A percentile compares a stretch with the other conserved stretches of the same genome.
Conservation (phyloP, 2,113 vertebrate species). For the Fregata magnificens region DNA sequence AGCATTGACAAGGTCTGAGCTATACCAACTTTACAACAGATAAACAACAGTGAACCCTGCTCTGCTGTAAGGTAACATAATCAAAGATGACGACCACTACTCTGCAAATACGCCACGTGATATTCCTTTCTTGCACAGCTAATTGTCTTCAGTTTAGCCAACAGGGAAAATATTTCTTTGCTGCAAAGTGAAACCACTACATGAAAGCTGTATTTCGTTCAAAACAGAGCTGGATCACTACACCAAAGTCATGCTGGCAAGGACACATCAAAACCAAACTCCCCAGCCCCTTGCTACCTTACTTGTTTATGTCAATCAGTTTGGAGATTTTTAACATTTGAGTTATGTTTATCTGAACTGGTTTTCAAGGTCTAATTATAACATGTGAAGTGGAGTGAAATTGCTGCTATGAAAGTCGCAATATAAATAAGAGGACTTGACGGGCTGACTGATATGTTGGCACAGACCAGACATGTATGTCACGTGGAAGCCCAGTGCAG, state of each 20-base stretch:
- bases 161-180: neutral
- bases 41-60: neutral
- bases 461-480: constrained; percentile 6
- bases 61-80: neutral
- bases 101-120: neutral
- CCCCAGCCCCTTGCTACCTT: neutral
- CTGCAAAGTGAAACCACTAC: neutral
- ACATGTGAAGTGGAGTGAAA: constrained; percentile 24
- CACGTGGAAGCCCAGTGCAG: constrained; percentile 36
- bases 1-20: neutral
- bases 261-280: neutral
- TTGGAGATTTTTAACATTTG: constrained; percentile 3
- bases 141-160: neutral
- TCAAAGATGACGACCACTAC: neutral
- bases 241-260: neutral
- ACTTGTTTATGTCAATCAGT: constrained; percentile 6
- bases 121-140: neutral
- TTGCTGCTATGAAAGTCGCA: constrained; percentile 41
- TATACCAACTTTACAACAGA: neutral
- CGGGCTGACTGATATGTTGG: neutral
- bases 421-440: constrained; percentile 38
- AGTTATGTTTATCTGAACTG: constrained; percentile 57
- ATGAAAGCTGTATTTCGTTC: neutral
- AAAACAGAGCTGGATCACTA: neutral
- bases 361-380: constrained; percentile 70